Conservation (phyloP, 2,797 vertebrate genomes). For the Danio albolineatus region DNA sequence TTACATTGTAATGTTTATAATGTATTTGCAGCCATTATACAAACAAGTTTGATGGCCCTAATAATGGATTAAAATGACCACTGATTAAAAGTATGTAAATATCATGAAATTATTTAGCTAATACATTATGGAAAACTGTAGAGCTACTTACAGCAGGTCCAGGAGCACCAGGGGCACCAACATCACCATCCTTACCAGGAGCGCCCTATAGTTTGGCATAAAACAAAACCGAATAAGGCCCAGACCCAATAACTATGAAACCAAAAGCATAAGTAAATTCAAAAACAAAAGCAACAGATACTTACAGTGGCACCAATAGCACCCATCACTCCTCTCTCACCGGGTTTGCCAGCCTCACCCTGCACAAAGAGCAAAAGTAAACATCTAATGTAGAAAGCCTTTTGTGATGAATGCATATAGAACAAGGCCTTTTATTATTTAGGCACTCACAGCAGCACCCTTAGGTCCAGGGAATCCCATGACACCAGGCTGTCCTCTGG, state of each 20-base stretch:
- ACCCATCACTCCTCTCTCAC: slow-evolving; percentile 85
- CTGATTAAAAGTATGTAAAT: neutral
- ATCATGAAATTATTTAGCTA: neutral
- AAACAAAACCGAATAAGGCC: slow-evolving; percentile 13
- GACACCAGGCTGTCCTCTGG: slow-evolving; percentile 89
- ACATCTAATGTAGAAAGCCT: slow-evolving; percentile 21
- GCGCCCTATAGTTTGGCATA: slow-evolving; percentile 75
- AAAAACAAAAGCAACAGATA: slow-evolving; percentile 49
- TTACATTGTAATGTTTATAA: neutral
- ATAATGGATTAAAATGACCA: neutral
- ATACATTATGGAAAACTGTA: neutral
- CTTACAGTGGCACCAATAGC: slow-evolving; percentile 82
- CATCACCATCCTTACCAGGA: slow-evolving; percentile 88
- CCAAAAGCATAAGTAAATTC: slow-evolving; percentile 35
- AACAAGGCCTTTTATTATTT: neutral
- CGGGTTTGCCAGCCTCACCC: slow-evolving; percentile 88
- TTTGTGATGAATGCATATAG: neutral
- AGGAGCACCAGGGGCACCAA: slow-evolving; percentile 85
- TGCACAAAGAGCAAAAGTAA: slow-evolving; percentile 55
- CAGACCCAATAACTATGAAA: neutral
- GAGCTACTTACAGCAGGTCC: slow-evolving; percentile 83
- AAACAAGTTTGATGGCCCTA: neutral
- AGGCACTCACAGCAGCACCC: slow-evolving; percentile 86
- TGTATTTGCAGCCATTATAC: neutral
- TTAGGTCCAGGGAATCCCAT: slow-evolving; percentile 93